phyloP scores from a whole-genome alignment of 2,888 invertebrate genomes.

The Teinopalpus imperialis region DNA sequence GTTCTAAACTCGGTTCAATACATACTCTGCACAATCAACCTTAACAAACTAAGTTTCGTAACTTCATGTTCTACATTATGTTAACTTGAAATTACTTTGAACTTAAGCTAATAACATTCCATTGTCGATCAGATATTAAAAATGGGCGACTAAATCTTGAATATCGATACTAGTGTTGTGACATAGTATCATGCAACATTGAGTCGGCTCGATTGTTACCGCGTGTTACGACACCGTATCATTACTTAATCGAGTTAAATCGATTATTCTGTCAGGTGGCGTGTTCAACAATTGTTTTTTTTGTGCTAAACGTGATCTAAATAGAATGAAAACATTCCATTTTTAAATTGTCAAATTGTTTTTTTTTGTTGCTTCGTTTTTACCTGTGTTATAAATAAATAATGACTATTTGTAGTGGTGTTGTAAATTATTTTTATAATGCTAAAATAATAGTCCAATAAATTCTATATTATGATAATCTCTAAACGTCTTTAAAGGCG shows the following conservation, averaged over 20 bases:
- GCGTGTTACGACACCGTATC: conserved; percentile 16
- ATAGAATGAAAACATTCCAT: neutral
- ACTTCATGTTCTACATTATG: no score
- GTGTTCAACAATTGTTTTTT: conserved; percentile 1
- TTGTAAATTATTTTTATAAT: no score
- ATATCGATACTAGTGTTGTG: conserved; percentile 15
- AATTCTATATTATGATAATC: no score
- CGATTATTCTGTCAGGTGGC: conserved; percentile 7
- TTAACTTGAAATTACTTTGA: conserved; percentile 1
- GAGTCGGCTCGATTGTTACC: conserved; percentile 15
- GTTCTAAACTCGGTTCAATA: no score
- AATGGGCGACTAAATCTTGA: conserved; percentile 2
- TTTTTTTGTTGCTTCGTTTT: neutral
- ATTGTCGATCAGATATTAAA: conserved; percentile 10
- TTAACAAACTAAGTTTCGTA: no score
- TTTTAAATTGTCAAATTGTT: conserved; percentile 5
- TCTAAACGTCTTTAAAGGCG: no score
- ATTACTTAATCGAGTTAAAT: conserved; percentile 17
- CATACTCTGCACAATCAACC: no score
- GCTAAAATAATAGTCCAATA: no score
- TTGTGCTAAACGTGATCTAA: neutral
- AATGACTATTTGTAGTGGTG: no score
- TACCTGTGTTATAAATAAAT: no score
- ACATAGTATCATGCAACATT: conserved; percentile 18
- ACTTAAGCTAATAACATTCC: neutral